Conservation (phyloP, 2,888 invertebrate genomes). For the Pomacea canaliculata region DNA sequence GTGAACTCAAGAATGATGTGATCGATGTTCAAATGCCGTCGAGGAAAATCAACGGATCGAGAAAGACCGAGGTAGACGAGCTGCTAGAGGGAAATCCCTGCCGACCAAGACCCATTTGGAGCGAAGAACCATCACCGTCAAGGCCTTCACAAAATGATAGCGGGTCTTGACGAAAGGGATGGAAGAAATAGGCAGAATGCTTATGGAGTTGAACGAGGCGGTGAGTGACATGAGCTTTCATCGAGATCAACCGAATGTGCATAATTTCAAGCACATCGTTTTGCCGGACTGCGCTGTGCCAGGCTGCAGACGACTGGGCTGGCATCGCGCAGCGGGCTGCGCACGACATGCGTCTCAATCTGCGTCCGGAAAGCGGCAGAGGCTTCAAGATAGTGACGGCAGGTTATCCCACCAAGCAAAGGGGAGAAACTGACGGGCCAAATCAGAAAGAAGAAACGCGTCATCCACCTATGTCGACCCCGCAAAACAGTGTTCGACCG, state of each 20-base stretch:
- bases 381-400: too few species aligned
- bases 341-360: too few species aligned
- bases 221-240: neutral
- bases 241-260: neutral
- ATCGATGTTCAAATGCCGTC: too few species aligned
- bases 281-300: conserved; percentile 9
- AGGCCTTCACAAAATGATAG: neutral
- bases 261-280: conserved; percentile 7
- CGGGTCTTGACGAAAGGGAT: neutral
- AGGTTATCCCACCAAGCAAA: too few species aligned
- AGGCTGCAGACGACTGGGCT: neutral
- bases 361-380: too few species aligned
- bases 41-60: too few species aligned
- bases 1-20: neutral
- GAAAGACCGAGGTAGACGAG: too few species aligned
- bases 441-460: too few species aligned
- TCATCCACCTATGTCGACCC: too few species aligned
- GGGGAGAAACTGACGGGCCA: too few species aligned
- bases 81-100: too few species aligned
- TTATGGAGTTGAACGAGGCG: neutral
- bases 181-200: conserved; percentile 2
- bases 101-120: neutral
- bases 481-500: too few species aligned
- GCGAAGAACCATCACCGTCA: neutral
- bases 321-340: neutral